Evolutionary conservation across 1,140 invertebrate species (phyloP).

Genomic region (Capitella teleta): DNA sequence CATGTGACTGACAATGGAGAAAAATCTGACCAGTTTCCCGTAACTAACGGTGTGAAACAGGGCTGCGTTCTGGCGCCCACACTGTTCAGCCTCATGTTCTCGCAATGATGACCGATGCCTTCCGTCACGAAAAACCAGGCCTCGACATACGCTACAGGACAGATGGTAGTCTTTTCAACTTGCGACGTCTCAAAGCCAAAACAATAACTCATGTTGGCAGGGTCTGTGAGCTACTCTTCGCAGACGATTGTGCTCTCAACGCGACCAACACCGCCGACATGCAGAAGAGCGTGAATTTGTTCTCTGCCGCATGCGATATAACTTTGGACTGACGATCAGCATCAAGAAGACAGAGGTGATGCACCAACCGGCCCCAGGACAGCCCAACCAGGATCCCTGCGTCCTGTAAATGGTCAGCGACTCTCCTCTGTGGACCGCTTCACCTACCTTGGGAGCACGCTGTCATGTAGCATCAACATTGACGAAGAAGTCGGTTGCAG

Average conservation of each 20-base stretch:
- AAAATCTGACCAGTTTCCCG: too few species aligned
- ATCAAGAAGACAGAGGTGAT: constrained; percentile 3
- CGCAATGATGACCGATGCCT: constrained; percentile 10
- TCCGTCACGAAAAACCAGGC: constrained; percentile 4
- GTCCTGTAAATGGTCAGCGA: background rate
- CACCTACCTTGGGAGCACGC: background rate
- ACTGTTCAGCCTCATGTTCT: constrained; percentile 9
- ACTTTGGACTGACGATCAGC: background rate
- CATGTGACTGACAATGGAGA: too few species aligned
- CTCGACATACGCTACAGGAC: constrained; percentile 6
- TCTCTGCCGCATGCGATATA: background rate
- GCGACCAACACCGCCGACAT: background rate
- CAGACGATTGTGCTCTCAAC: constrained; percentile 11
- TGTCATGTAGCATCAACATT: too few species aligned
- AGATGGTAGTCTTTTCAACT: constrained; percentile 14
- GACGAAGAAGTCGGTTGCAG: too few species aligned
- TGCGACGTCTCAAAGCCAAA: constrained; percentile 7
- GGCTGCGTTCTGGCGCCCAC: constrained; percentile 13
- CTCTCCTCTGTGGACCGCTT: too few species aligned
- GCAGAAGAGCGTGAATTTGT: background rate
- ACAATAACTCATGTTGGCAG: constrained; percentile 5
- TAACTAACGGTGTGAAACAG: constrained; percentile 14
- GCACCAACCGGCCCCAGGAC: background rate
- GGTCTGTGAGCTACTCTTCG: background rate
- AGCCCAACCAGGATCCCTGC: background rate